phyloP scores from a whole-genome alignment of 1,140 invertebrate species.

The Dreissena polymorpha region DNA sequence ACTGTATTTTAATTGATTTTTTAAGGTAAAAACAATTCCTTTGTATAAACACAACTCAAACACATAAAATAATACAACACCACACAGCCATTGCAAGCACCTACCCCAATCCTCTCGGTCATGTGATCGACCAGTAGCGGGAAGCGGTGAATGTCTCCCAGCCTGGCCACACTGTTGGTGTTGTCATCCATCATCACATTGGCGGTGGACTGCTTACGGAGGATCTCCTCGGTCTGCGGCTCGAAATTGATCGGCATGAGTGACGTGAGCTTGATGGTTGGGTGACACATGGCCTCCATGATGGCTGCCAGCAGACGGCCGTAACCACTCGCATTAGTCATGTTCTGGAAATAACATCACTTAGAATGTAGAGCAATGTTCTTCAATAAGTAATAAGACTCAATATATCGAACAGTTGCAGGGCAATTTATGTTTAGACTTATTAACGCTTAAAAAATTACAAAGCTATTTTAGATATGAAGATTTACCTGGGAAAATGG shows the following conservation, averaged over 20 bases:
- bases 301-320: slow-evolving; percentile 90
- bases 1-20: too few species aligned
- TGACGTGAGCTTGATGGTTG: slow-evolving; percentile 87
- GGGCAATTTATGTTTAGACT: too few species aligned
- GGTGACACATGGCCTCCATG: slow-evolving; percentile 89
- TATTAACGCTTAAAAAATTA: too few species aligned
- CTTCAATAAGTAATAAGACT: too few species aligned
- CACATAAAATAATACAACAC: not conserved
- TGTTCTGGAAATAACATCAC: slow-evolving; percentile 69
- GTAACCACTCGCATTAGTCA: slow-evolving; percentile 76
- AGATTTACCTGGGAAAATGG: too few species aligned
- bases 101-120: slow-evolving; percentile 86
- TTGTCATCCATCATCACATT: slow-evolving; percentile 80
- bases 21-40: too few species aligned
- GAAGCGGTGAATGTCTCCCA: slow-evolving; percentile 87
- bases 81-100: not conserved
- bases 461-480: too few species aligned
- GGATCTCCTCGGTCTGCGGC: slow-evolving; percentile 79
- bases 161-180: slow-evolving; percentile 75
- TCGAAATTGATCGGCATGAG: slow-evolving; percentile 87
- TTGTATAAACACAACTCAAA: not conserved
- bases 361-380: not conserved
- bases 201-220: slow-evolving; percentile 67
- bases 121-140: slow-evolving; percentile 91
- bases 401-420: too few species aligned